A percentile compares a stretch with the other conserved stretches of the same genome.
Conservation (phyloP, 2,113 vertebrate species). For the Pachycephala philippinensis region DNA sequence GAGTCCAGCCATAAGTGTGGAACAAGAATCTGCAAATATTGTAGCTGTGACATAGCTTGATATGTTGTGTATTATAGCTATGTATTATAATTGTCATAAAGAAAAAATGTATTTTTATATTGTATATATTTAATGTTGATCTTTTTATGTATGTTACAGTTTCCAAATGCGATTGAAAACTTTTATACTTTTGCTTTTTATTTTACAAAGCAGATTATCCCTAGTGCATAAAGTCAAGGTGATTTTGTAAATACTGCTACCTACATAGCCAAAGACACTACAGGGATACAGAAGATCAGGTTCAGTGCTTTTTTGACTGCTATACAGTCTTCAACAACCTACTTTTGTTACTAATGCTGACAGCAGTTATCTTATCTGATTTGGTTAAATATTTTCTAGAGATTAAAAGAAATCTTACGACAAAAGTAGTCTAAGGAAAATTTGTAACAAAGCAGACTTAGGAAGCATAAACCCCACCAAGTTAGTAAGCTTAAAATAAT, state of each 20-base stretch:
- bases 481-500: neutral
- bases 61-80: neutral
- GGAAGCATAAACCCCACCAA: neutral
- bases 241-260: neutral
- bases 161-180: neutral
- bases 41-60: neutral
- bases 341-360: neutral
- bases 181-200: conserved; percentile 18
- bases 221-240: neutral
- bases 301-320: neutral
- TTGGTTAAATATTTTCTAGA: neutral
- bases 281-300: neutral
- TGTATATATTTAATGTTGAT: conserved; percentile 12
- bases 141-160: conserved; percentile 17
- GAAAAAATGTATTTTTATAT: conserved; percentile 67
- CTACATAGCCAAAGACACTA: neutral
- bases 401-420: neutral
- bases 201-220: neutral
- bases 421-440: neutral
- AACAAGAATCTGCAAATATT: neutral
- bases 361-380: neutral
- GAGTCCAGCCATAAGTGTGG: conserved; percentile 66
- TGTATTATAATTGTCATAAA: conserved; percentile 46
- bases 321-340: neutral
- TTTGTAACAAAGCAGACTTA: neutral